Evolutionary conservation across 2,113 vertebrate genomes (phyloP).

Genomic region (Rhodinocichla rosea): DNA sequence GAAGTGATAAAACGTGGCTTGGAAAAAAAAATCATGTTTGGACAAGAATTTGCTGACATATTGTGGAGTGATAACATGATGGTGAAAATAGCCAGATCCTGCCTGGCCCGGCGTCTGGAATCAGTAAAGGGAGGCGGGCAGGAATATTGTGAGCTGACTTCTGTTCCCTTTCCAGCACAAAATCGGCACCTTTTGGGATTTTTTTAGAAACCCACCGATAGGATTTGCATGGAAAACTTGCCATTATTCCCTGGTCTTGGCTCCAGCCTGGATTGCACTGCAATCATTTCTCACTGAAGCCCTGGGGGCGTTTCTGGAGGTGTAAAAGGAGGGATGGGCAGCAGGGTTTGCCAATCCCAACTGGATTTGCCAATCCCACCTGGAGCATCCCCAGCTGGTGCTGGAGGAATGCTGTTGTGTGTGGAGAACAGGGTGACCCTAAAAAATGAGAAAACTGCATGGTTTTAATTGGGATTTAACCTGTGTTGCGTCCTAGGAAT

Average conservation of each 20-base stretch:
- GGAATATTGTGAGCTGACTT: neutral
- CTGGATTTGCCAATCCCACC: neutral
- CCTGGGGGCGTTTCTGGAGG: rapidly evolving
- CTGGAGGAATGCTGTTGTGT: neutral
- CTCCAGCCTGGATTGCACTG: neutral
- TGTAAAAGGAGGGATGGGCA: neutral
- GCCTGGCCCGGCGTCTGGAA: constrained; percentile 44
- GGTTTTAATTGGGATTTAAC: neutral
- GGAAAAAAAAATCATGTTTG: constrained; percentile 37
- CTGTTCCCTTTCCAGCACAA: neutral
- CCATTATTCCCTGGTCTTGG: neutral
- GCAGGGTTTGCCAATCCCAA: neutral
- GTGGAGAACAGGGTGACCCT: neutral
- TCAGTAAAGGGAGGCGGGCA: constrained; percentile 38
- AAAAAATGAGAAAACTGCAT: neutral
- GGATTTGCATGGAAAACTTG: neutral
- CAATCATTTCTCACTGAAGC: rapidly evolving
- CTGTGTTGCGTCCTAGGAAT: too few species aligned
- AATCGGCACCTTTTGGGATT: neutral
- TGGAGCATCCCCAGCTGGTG: neutral
- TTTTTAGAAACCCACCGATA: neutral
- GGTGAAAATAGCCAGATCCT: constrained; percentile 70
- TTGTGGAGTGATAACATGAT: constrained; percentile 63
- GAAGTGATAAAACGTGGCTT: constrained; percentile 51
- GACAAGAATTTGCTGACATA: constrained; percentile 73